These are phyloP conservation scores for Phania funesta DNA, from an alignment of 2,888 invertebrate genomes.

Conservation along the genomic window DNA sequence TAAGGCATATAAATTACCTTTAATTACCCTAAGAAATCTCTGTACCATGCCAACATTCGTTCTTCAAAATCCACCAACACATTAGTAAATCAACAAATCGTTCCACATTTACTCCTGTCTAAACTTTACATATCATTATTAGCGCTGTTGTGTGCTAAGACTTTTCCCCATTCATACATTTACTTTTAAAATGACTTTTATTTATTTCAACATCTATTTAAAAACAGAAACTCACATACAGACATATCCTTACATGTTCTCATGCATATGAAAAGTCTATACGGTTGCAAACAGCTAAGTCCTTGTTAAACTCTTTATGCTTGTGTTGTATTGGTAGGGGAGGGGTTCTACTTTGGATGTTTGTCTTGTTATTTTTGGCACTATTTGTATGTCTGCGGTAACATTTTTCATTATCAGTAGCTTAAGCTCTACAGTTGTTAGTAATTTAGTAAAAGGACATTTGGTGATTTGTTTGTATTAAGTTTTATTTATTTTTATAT, in stretches of 20 bases:
- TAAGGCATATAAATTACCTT: not conserved
- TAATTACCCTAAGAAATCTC: not conserved
- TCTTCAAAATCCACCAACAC: not conserved
- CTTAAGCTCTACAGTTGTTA: slow-evolving; percentile 42
- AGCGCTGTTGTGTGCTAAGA: slow-evolving; percentile 18
- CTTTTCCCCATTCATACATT: not conserved
- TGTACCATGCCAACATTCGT: not conserved
- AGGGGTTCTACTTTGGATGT: not conserved
- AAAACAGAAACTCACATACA: not conserved
- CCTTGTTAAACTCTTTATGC: slow-evolving; percentile 27
- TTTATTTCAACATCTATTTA: slow-evolving; percentile 43
- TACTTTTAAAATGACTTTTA: slow-evolving; percentile 5
- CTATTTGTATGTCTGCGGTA: slow-evolving; percentile 60
- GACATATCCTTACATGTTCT: not conserved
- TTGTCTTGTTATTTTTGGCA: slow-evolving; percentile 35
- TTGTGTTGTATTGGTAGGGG: not conserved
- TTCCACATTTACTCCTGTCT: slow-evolving; percentile 19
- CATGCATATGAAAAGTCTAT: not conserved
- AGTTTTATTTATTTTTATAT: slow-evolving; percentile 43
- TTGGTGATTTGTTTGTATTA: slow-evolving; percentile 53
- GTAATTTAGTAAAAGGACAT: slow-evolving; percentile 55
- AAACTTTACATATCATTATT: slow-evolving; percentile 35
- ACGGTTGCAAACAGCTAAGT: not conserved
- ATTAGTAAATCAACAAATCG: slow-evolving; percentile 13
- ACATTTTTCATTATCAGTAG: slow-evolving; percentile 64